Percentiles rank a stretch among this genome's conserved stretches.
phyloP scores from a whole-genome alignment of 2,888 invertebrate species.

The Drosophila kuntzei region DNA sequence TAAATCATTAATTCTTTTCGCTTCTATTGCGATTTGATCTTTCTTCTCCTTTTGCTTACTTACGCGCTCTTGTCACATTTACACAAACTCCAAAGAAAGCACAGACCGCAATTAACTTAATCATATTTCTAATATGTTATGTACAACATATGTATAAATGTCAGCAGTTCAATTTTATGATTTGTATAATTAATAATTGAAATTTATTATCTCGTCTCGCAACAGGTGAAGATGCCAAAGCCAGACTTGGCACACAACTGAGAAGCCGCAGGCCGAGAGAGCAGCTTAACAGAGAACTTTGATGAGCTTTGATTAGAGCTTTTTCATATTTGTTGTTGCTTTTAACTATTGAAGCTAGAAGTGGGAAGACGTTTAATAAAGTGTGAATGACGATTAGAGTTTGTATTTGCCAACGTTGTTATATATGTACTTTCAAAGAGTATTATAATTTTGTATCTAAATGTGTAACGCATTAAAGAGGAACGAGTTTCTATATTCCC shows the following conservation, averaged over 20 bases:
- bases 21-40: slow-evolving; percentile 27
- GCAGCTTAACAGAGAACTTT: slow-evolving; percentile 41
- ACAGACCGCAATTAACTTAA: slow-evolving; percentile 22
- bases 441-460: background rate
- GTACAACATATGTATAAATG: slow-evolving; percentile 33
- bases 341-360: background rate
- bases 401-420: background rate
- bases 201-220: too few relatives aligned
- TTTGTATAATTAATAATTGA: slow-evolving; percentile 6
- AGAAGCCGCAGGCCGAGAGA: slow-evolving; percentile 22
- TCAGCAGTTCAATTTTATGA: slow-evolving; percentile 30
- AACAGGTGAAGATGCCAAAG: slow-evolving; percentile 33
- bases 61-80: slow-evolving; percentile 59
- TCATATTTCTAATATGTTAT: slow-evolving; percentile 40
- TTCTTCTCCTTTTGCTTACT: slow-evolving; percentile 43
- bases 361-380: background rate
- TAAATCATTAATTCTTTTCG: slow-evolving; percentile 27
- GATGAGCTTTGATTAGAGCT: slow-evolving; percentile 62
- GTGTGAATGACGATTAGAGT: background rate
- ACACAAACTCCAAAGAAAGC: slow-evolving; percentile 40
- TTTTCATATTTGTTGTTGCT: slow-evolving; percentile 16
- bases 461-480: background rate
- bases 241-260: slow-evolving; percentile 58
- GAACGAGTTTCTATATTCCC: background rate
- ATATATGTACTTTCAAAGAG: background rate